These are phyloP conservation scores for Euzophera pinguis DNA, from an alignment of 2,888 invertebrate species.

Conservation along the genomic window DNA sequence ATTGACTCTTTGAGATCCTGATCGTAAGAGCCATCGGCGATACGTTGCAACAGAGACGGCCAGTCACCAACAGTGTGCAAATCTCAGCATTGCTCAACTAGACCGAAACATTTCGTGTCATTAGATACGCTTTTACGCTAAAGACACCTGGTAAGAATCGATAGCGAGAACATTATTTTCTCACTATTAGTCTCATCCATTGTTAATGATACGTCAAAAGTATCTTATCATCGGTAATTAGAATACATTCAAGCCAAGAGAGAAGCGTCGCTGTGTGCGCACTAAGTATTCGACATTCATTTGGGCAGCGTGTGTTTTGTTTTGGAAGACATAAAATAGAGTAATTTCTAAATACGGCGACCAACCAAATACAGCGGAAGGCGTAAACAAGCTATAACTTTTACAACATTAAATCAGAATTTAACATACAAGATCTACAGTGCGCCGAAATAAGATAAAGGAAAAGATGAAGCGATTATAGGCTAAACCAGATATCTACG, in stretches of 20 bases:
- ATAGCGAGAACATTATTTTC: conserved; percentile 45
- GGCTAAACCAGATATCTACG: no score
- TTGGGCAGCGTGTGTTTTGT: conserved; percentile 7
- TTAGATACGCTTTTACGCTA: conserved; percentile 50
- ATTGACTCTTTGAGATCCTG: conserved; percentile 32
- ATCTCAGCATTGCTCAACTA: conserved; percentile 50
- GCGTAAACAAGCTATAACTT: conserved; percentile 13
- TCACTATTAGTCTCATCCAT: conserved; percentile 12
- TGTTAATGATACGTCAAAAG: conserved; percentile 30
- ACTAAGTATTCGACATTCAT: conserved; percentile 37
- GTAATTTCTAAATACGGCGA: conserved; percentile 5
- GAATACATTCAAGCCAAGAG: conserved; percentile 57
- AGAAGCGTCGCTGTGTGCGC: conserved; percentile 51
- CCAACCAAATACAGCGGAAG: conserved; percentile 12
- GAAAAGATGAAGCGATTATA: no score
- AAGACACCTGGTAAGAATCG: conserved; percentile 33
- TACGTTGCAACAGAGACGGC: conserved; percentile 54
- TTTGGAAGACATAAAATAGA: conserved; percentile 11
- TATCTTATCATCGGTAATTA: conserved; percentile 59
- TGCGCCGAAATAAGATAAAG: no score
- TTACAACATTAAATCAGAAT: conserved; percentile 1
- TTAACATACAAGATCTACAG: conserved; percentile 15
- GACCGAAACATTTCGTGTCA: conserved; percentile 45
- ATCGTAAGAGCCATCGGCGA: conserved; percentile 39
- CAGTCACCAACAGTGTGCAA: conserved; percentile 52